phyloP scores from a whole-genome alignment of 2,797 vertebrate genomes.

The Gobionotothen gibberifrons region DNA sequence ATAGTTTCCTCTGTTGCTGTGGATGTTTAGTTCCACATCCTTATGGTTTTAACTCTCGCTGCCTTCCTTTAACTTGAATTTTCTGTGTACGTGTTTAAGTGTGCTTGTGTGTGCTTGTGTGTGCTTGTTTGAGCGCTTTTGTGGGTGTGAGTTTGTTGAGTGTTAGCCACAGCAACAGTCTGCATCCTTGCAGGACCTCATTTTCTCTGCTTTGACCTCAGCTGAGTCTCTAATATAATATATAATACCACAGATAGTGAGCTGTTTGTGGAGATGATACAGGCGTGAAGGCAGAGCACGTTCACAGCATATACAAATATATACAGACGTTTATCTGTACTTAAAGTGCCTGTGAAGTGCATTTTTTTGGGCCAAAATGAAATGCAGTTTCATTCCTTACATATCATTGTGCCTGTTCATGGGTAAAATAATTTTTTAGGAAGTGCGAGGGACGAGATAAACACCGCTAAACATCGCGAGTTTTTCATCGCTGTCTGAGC shows the following conservation, averaged over 20 bases:
- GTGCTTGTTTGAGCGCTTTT: neutral
- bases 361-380: too few species aligned
- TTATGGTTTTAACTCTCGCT: slow-evolving; percentile 73
- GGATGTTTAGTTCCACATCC: slow-evolving; percentile 42
- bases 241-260: neutral
- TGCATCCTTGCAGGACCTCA: slow-evolving; percentile 23
- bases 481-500: too few species aligned
- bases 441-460: too few species aligned
- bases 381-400: too few species aligned
- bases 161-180: slow-evolving; percentile 42
- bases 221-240: neutral
- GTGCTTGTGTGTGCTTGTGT: slow-evolving; percentile 14
- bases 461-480: too few species aligned
- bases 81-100: neutral
- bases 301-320: neutral
- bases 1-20: slow-evolving; percentile 19
- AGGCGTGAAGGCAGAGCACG: slow-evolving; percentile 1
- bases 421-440: too few species aligned
- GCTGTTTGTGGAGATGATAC: slow-evolving; percentile 24
- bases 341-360: too few species aligned
- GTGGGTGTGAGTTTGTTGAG: slow-evolving; percentile 2
- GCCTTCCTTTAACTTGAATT: slow-evolving; percentile 16
- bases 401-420: too few species aligned
- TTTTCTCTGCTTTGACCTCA: slow-evolving; percentile 6
- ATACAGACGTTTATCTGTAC: neutral